Evolutionary conservation across 2,888 invertebrate genomes (phyloP).

Genomic region (Rotaria socialis): DNA sequence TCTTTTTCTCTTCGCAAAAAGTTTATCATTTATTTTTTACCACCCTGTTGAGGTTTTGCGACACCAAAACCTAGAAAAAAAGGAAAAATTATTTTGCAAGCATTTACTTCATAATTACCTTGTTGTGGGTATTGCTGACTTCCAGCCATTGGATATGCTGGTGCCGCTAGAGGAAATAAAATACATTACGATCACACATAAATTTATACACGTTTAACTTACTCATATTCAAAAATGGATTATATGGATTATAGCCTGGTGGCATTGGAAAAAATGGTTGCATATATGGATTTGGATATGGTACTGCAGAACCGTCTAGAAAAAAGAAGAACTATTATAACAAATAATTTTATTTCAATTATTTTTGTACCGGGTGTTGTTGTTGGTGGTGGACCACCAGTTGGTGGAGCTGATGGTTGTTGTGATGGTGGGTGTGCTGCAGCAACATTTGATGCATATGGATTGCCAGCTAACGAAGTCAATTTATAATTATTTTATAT

Average conservation of each 20-base stretch:
- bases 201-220: too few species aligned
- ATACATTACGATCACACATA: neutral
- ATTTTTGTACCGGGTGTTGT: neutral
- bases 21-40: conserved; percentile 19
- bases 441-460: neutral
- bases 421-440: neutral
- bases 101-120: neutral
- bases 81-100: neutral
- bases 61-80: neutral
- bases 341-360: neutral
- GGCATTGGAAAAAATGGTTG: conserved; percentile 35
- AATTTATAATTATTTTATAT: neutral
- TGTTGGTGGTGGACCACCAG: neutral
- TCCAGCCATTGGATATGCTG: conserved; percentile 16
- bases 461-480: neutral
- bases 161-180: neutral
- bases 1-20: neutral
- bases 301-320: neutral
- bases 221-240: neutral
- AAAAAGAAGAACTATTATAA: neutral
- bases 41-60: neutral
- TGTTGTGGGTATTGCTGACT: conserved; percentile 25
- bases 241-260: conserved; percentile 33
- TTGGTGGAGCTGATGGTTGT: conserved; percentile 16
- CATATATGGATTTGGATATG: conserved; percentile 12